Evolutionary conservation across 2,888 invertebrate species (phyloP), one percentile per base, ranked within the genome.

Genomic region (Xestia ashworthii): DNA sequence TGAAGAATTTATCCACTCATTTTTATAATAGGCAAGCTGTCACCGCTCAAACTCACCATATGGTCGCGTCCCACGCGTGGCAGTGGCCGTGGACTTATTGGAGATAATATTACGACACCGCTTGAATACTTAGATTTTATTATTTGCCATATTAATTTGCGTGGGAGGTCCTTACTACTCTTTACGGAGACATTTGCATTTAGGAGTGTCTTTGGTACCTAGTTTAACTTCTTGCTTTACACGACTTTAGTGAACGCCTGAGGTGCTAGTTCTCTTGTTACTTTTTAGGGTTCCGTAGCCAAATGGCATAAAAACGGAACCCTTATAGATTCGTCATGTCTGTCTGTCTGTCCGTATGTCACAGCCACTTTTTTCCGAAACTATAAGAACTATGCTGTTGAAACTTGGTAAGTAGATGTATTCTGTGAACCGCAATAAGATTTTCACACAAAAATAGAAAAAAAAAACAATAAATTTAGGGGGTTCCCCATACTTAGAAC

Each of bases 21-120:
- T 74, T 72, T 78, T 70, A 71, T 82, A 80, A 74, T 76, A 79
- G 62, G 64, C 19, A 32, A 76, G 75, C 80, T 87, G 84, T 81
- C 86, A 83, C 85, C 71, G 53, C 1, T 81, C 4, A 65, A 60
- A 75, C 76, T 82, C 76, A 58, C 91, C 92, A 92, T 91, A 92
- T 91, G 92, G 91, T 84, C 73, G 71, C 50, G 81, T 76, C 92
- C 92, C 86, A 91, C 92, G 80, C 84, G 69, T 64, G 86, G 55
- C 77, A 69, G 60, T 73, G 90, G 80, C 90, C 90, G 82, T 89
- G 91, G 88, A 84, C 87, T 62, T 85, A 88, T 88, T 87, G 86
- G 87, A 83, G 50, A 80, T 65, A 78, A 77, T 44, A 66, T 86
- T 87, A 88, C 89, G 78, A 88, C 86, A 86, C 74, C n/a, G 41